Percentiles rank a stretch among this genome's conserved stretches.
Evolutionary conservation across 2,797 vertebrate genomes (phyloP).

Genomic region (Orestias chungarensis): DNA sequence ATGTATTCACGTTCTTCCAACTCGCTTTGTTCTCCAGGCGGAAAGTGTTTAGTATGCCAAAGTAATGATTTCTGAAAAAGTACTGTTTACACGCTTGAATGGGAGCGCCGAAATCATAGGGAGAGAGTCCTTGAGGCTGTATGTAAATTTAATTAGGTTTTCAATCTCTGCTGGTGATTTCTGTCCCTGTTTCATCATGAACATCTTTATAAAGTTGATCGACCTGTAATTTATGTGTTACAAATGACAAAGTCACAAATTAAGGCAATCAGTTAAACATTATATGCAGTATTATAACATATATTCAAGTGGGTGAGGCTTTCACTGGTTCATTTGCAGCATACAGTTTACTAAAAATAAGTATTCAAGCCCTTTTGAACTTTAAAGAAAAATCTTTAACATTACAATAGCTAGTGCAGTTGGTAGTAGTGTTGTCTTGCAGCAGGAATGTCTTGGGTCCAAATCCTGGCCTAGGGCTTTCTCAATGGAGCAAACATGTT

Average conservation of each 20-base stretch:
- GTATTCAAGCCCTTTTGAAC: not conserved
- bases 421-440: not conserved
- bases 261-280: conserved; percentile 36
- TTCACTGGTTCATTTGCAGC: conserved; percentile 3
- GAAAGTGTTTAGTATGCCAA: conserved; percentile 70
- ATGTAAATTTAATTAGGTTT: conserved; percentile 77
- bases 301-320: not conserved
- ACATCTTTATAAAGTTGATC: conserved; percentile 63
- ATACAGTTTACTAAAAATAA: not conserved
- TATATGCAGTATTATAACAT: not conserved
- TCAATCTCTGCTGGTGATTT: conserved; percentile 63
- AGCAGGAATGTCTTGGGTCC: not conserved
- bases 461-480: not conserved
- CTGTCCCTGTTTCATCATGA: conserved; percentile 34
- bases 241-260: conserved; percentile 50
- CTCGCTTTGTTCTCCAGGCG: conserved; percentile 69
- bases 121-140: conserved; percentile 57
- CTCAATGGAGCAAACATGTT: not conserved
- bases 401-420: not conserved
- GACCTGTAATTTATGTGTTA: conserved; percentile 47
- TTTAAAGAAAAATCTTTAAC: not conserved
- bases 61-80: conserved; percentile 73
- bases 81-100: conserved; percentile 72
- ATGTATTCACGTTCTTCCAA: conserved; percentile 67
- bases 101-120: conserved; percentile 55